These are phyloP conservation scores for Tenthredo mesomela DNA, from an alignment of 2,888 invertebrate genomes.

Conservation along the genomic window DNA sequence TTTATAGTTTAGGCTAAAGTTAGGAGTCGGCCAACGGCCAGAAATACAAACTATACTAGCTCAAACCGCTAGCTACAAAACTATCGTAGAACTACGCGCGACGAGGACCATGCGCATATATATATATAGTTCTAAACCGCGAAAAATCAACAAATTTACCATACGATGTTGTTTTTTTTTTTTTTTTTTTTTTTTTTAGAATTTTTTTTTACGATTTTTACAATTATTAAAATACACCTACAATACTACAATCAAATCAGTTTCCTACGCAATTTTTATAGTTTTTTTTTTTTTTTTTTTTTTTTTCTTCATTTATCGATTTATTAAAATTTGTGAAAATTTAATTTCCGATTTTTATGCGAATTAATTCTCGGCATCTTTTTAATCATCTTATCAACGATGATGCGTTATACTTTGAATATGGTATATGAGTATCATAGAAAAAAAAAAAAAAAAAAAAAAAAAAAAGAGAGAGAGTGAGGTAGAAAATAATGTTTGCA, in stretches of 20 bases:
- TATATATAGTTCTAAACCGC: neutral
- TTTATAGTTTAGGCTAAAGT: slow-evolving; percentile 72
- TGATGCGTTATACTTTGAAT: no score
- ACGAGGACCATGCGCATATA: neutral
- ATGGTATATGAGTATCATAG: no score
- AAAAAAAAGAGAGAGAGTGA: slow-evolving; percentile 32
- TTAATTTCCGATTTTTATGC: neutral
- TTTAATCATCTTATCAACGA: neutral
- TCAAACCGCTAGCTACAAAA: slow-evolving; percentile 10
- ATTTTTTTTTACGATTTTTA: neutral
- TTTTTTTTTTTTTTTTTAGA: no score
- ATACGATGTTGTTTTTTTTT: no score
- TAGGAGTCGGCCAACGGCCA: slow-evolving; percentile 72
- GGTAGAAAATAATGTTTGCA: neutral
- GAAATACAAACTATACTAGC: slow-evolving; percentile 61
- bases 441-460: slow-evolving; percentile 42
- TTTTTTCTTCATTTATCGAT: neutral
- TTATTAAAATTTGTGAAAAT: neutral
- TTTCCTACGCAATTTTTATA: neutral
- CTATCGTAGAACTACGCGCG: neutral
- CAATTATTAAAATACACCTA: neutral
- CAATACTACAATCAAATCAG: neutral
- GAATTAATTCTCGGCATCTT: neutral
- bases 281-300: neutral
- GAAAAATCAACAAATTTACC: neutral